phyloP scores from a whole-genome alignment of 2,888 invertebrate species.

The Drosophila paramelanica region DNA sequence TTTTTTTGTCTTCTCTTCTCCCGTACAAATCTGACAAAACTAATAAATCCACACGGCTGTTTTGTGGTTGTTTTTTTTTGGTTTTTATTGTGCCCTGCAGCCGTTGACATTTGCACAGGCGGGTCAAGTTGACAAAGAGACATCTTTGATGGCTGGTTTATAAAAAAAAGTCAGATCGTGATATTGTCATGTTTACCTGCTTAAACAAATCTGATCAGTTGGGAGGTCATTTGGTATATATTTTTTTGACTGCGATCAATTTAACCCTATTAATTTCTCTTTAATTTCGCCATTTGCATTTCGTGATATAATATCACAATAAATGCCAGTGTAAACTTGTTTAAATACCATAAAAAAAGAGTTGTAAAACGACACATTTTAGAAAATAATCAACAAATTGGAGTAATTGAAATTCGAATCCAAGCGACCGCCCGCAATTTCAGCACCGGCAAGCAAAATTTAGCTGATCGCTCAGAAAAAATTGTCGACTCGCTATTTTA shows the following conservation, averaged over 20 bases:
- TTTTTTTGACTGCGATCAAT: not conserved
- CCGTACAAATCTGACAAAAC: constrained; percentile 43
- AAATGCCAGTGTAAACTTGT: not conserved
- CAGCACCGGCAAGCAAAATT: constrained; percentile 17
- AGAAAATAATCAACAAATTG: constrained; percentile 15
- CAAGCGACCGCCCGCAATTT: constrained; percentile 19
- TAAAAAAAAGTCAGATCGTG: constrained; percentile 29
- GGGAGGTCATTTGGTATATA: constrained; percentile 1
- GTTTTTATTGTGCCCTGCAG: constrained; percentile 47
- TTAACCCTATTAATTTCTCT: not conserved
- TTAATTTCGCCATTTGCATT: not conserved
- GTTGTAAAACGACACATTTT: constrained; percentile 1
- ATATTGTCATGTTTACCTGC: constrained; percentile 19
- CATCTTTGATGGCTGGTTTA: constrained; percentile 23
- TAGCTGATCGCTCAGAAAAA: constrained; percentile 28
- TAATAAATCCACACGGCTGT: constrained; percentile 59
- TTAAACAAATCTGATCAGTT: constrained; percentile 7
- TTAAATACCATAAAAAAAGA: not conserved
- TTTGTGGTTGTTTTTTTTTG: not conserved
- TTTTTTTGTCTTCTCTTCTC: constrained; percentile 4
- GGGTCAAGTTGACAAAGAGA: constrained; percentile 58
- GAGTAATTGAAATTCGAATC: constrained; percentile 34
- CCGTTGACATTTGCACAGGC: constrained; percentile 59
- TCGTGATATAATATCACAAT: not conserved
- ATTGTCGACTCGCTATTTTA: constrained; percentile 38